Percentiles rank a stretch among this genome's conserved stretches.
Evolutionary conservation across 2,797 vertebrate species (phyloP).

Genomic region (Atherinosoma microstoma): DNA sequence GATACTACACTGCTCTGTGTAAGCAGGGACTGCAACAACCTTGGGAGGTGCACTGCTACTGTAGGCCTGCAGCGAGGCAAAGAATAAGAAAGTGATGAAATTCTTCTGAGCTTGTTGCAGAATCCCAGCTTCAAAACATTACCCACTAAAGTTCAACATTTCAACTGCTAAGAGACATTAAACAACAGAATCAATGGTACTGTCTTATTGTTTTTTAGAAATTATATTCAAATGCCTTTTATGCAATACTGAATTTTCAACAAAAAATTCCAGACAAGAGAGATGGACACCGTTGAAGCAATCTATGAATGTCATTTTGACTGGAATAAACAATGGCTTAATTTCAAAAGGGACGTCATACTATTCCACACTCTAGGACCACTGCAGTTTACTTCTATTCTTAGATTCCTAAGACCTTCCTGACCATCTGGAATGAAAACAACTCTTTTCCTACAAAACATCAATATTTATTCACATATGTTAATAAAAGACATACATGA

Average conservation of each 20-base stretch:
- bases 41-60: slow-evolving; percentile 24
- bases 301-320: not conserved
- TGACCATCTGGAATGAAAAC: slow-evolving; percentile 27
- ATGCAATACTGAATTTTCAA: not conserved
- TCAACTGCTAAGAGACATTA: slow-evolving; percentile 4
- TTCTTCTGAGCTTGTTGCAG: slow-evolving; percentile 51
- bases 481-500: not conserved
- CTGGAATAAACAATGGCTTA: not conserved
- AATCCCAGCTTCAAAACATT: slow-evolving; percentile 20
- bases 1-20: slow-evolving; percentile 37
- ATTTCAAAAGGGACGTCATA: slow-evolving; percentile 17
- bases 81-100: slow-evolving; percentile 65
- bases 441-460: not conserved
- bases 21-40: slow-evolving; percentile 58
- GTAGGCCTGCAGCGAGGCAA: slow-evolving; percentile 28
- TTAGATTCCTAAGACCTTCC: slow-evolving; percentile 9
- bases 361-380: not conserved
- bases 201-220: not conserved
- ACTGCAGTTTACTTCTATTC: slow-evolving; percentile 29
- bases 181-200: slow-evolving; percentile 10
- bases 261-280: not conserved
- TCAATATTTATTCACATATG: not conserved
- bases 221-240: not conserved
- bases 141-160: not conserved
- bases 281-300: not conserved